Conservation (phyloP, 2,888 invertebrate species). For the Apamea anceps region DNA sequence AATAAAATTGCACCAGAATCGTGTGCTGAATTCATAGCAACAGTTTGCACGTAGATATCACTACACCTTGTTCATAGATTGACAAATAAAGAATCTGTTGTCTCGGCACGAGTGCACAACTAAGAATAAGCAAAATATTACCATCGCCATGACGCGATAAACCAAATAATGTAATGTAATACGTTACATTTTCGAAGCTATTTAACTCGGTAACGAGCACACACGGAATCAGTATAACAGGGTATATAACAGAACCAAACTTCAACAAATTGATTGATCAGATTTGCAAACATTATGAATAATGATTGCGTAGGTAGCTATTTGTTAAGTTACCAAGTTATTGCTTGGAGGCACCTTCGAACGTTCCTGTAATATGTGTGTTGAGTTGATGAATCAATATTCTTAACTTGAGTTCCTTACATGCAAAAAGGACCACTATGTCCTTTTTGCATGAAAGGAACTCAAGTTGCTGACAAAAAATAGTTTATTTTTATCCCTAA, state of each 20-base stretch:
- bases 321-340: slow-evolving; percentile 23
- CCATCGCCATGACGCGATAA: neutral
- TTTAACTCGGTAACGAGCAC: slow-evolving; percentile 13
- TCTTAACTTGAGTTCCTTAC: too few species aligned
- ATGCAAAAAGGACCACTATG: too few species aligned
- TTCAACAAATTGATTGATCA: slow-evolving; percentile 35
- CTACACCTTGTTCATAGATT: too few species aligned
- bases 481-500: neutral
- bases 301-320: slow-evolving; percentile 11
- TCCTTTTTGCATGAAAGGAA: neutral
- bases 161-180: neutral
- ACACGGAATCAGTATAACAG: slow-evolving; percentile 4
- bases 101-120: neutral
- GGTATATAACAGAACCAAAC: slow-evolving; percentile 5
- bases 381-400: neutral
- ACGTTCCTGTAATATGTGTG: neutral
- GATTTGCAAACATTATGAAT: slow-evolving; percentile 39
- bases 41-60: neutral
- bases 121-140: neutral
- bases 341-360: slow-evolving; percentile 3
- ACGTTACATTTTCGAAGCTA: neutral
- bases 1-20: neutral
- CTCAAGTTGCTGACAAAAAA: neutral
- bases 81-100: neutral
- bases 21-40: neutral